Evolutionary conservation across 2,888 invertebrate species (phyloP), one percentile per base, ranked within the genome.

Genomic region (Diaphora mendica): DNA sequence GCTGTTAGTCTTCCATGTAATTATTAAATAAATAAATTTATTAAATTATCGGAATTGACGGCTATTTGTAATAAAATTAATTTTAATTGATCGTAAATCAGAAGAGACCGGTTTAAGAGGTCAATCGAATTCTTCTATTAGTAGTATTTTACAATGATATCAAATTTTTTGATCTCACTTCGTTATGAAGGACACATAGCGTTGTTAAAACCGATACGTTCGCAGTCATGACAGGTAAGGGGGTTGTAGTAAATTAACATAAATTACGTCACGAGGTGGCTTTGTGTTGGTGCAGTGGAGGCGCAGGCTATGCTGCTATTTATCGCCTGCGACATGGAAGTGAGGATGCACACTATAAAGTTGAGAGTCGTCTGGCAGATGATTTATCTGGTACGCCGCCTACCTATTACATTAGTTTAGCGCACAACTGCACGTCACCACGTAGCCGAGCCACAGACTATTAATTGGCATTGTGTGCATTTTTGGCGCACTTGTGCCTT

Each of bases 241-340:
- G 26, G 67, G 67, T 48, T 48, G 44, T 17, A 26, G 55, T 48
- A 73, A 77, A 79, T 82, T 79, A 73, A 62, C 78, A 79, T 82
- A 79, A 79, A 79, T 77, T 75, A 78, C 74, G 70, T 76, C 68
- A 69, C 72, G 44, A 59, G 68, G 30, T 59, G 68, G 65, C 78
- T 76, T 77, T 79, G 72, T 73, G 62, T 59, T 55, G 55, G 20
- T 42, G 42, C 59, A 42, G 44, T 26, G 30, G 39, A 35, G n/a
- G 51, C 26, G 17, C 55, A 9, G 26, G 23, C 62, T 26, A 20
- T 20, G 51, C 65, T n/a, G 39, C 15, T 51, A 71, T 65, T 66
- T 65, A 51, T 70, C 48, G 69, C 23, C 26, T 26, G 64, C 64
- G 33, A 39, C 30, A 67, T 17, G 15, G 20, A 26, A 15, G 42